Conservation (phyloP, 2,888 invertebrate genomes). For the Conchocele bisecta region DNA sequence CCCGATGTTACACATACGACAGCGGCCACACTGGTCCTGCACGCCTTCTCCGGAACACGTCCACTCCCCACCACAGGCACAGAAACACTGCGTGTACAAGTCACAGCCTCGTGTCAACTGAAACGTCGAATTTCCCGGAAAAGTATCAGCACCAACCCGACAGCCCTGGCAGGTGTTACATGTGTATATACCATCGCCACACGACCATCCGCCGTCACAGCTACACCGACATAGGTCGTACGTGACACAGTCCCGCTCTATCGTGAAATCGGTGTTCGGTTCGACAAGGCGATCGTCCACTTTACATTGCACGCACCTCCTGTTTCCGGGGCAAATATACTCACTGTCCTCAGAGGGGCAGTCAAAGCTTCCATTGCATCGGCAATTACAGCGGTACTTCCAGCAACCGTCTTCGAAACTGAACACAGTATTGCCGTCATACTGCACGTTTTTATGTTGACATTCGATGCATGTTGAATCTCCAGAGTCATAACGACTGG, state of each 20-base stretch:
- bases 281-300: background rate
- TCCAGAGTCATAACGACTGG: background rate
- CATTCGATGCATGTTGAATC: constrained; percentile 34
- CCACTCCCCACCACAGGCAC: constrained; percentile 73
- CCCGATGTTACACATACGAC: constrained; percentile 51
- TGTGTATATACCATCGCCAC: constrained; percentile 55
- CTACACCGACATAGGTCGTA: constrained; percentile 67
- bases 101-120: constrained; percentile 63
- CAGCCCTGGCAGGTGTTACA: constrained; percentile 63
- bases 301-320: background rate
- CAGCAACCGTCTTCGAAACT: constrained; percentile 57
- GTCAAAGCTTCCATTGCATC: constrained; percentile 56
- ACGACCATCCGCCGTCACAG: constrained; percentile 74
- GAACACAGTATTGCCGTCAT: constrained; percentile 33
- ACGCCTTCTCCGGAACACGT: constrained; percentile 62
- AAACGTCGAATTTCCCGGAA: constrained; percentile 62
- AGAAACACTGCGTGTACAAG: constrained; percentile 63
- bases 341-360: constrained; percentile 54
- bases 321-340: constrained; percentile 47
- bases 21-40: background rate
- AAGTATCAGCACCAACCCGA: constrained; percentile 58
- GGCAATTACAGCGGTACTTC: constrained; percentile 60
- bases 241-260: constrained; percentile 52
- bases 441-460: constrained; percentile 23
- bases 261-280: background rate